Conservation (phyloP, 2,797 vertebrate genomes). For the Megaceryle alcyon region DNA sequence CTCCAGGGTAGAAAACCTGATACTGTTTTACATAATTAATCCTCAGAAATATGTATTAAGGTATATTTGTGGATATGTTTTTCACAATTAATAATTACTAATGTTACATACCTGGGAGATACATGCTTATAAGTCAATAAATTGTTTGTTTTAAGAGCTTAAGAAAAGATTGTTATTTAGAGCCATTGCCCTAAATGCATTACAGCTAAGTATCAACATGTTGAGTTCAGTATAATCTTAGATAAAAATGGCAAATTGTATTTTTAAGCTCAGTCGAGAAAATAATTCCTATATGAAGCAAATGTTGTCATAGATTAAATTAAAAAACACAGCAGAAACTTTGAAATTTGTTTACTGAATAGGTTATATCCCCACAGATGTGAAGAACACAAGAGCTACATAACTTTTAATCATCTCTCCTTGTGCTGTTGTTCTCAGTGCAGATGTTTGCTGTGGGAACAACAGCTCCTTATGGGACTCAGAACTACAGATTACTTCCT, state of each 20-base stretch:
- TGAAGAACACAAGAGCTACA: background rate
- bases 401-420: slow-evolving; percentile 27
- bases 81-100: background rate
- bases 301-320: background rate
- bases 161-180: background rate
- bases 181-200: background rate
- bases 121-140: background rate
- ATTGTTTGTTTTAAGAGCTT: background rate
- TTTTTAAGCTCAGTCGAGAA: background rate
- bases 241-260: background rate
- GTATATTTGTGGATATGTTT: background rate
- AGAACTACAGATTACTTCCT: slow-evolving; percentile 26
- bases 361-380: background rate
- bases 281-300: background rate
- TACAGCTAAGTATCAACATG: background rate
- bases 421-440: slow-evolving; percentile 20
- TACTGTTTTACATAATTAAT: slow-evolving; percentile 44
- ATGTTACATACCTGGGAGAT: background rate
- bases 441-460: slow-evolving; percentile 56
- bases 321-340: background rate
- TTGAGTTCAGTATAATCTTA: background rate
- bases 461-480: background rate
- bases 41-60: background rate
- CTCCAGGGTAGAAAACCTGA: slow-evolving; percentile 11
- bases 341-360: background rate